These are phyloP conservation scores for Ectemnius lituratus DNA, from an alignment of 2,888 invertebrate genomes.

Conservation along the genomic window DNA sequence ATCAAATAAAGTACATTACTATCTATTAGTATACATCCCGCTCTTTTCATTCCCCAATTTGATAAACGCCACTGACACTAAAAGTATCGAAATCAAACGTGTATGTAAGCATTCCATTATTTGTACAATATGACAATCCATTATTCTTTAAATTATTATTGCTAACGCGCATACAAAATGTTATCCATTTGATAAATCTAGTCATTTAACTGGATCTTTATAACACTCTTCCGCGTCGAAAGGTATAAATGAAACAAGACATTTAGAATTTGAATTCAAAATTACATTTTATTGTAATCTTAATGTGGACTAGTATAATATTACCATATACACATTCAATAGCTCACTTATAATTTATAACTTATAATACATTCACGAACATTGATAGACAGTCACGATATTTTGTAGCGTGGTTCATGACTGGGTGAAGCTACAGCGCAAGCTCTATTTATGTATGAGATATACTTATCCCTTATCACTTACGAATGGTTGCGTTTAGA, in stretches of 20 bases:
- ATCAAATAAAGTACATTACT: not conserved
- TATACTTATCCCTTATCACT: conserved; percentile 64
- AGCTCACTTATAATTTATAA: conserved; percentile 76
- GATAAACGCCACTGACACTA: too few species aligned
- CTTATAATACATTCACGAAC: conserved; percentile 77
- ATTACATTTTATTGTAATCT: conserved; percentile 78
- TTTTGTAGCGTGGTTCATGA: conserved; percentile 73
- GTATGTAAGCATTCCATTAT: too few species aligned
- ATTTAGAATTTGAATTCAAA: conserved; percentile 73
- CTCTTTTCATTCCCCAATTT: too few species aligned
- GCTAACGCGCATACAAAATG: too few species aligned
- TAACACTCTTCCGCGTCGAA: too few species aligned
- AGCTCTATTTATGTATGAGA: conserved; percentile 74
- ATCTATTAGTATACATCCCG: too few species aligned
- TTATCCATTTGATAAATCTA: too few species aligned
- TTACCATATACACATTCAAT: conserved; percentile 78
- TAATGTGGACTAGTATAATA: conserved; percentile 77
- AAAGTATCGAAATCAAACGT: too few species aligned
- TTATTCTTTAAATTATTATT: too few species aligned
- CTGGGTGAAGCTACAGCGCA: conserved; percentile 75
- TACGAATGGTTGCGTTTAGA: conserved; percentile 54
- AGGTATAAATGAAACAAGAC: not conserved
- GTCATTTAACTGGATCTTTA: too few species aligned
- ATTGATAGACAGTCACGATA: conserved; percentile 77
- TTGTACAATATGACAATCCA: too few species aligned